phyloP scores from a whole-genome alignment of 2,797 vertebrate genomes.

The Geotrypetes seraphini region DNA sequence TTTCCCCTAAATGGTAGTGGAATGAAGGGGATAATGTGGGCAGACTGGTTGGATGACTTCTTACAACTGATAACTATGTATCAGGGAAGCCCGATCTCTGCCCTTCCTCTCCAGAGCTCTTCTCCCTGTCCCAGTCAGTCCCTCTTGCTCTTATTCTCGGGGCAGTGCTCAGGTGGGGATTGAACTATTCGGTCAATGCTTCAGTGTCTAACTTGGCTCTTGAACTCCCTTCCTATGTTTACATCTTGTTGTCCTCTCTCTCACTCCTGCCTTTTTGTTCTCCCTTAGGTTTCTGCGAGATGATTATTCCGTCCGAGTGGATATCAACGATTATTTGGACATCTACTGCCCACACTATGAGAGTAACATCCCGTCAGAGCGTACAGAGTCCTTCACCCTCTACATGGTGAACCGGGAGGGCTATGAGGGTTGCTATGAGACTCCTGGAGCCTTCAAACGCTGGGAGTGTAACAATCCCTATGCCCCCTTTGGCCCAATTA shows the following conservation, averaged over 20 bases:
- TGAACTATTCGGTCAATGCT: neutral
- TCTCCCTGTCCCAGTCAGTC: neutral
- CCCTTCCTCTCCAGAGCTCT: too few species aligned
- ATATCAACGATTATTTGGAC: conserved; percentile 85
- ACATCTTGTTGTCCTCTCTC: neutral
- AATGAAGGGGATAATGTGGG: too few species aligned
- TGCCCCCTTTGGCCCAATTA: conserved; percentile 63
- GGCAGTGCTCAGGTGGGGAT: too few species aligned
- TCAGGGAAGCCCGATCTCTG: too few species aligned
- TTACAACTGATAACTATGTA: too few species aligned
- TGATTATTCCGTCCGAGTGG: conserved; percentile 68
- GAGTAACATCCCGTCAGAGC: conserved; percentile 32
- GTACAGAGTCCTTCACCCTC: conserved; percentile 54
- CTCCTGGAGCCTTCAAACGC: conserved; percentile 62
- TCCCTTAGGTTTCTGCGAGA: conserved; percentile 65
- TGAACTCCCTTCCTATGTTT: too few species aligned
- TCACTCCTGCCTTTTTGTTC: neutral
- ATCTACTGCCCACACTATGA: conserved; percentile 87
- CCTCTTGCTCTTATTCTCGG: too few species aligned
- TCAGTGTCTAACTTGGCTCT: neutral
- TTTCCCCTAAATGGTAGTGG: too few species aligned
- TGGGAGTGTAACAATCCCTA: conserved; percentile 81
- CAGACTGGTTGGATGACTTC: too few species aligned
- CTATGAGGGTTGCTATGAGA: conserved; percentile 71
- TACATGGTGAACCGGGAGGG: conserved; percentile 54